Evolutionary conservation across 2,888 invertebrate species (phyloP), one percentile per base, ranked within the genome.

Genomic region (Philaethria dido): DNA sequence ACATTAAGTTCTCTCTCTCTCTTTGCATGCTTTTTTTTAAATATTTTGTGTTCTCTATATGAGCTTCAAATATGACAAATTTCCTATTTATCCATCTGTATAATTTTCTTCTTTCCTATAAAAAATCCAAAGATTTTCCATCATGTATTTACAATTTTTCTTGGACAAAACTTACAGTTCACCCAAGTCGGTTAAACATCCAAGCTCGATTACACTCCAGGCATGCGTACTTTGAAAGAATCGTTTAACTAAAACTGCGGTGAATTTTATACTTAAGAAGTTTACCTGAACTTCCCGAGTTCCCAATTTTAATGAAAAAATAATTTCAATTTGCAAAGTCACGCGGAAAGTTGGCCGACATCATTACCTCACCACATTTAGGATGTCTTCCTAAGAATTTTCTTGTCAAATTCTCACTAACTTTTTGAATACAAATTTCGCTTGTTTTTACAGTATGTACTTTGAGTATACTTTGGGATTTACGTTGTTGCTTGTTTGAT

Each of bases 261-360:
- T 82, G 83, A 88, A 89, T 84, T 82, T 83, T 82, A 78, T 80
- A 79, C 85, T 86, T 83, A 82, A 77, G 75, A 80, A 89, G 75
- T 90, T 87, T 79, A 88, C 89, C 90, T 89, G 88, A 83, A 84
- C 54, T 82, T 80, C 78, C 69, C 70, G 78, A 83, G 77, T 84
- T 82, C 74, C 80, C 80, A 82, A 86, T 87, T 89, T 85, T 89
- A 91, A 91, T 91, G 91, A 92, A 92, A 91, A 91, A 92, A 90
- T 91, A 89, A 92, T 91, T 91, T 90, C 89, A 90, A 89, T 91
- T 91, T 86, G 82, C 75, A 75, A 82, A 83, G 82, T 85, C 83
- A 73, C 75, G 77, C 74, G 69, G 74, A 73, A 77, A 81, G 78
- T 79, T 80, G 70, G 77, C 71, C 83, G 82, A 85, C 84, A 79